These are phyloP conservation scores for Syngnathus rostellatus DNA, from an alignment of 2,797 vertebrate genomes.

Conservation along the genomic window DNA sequence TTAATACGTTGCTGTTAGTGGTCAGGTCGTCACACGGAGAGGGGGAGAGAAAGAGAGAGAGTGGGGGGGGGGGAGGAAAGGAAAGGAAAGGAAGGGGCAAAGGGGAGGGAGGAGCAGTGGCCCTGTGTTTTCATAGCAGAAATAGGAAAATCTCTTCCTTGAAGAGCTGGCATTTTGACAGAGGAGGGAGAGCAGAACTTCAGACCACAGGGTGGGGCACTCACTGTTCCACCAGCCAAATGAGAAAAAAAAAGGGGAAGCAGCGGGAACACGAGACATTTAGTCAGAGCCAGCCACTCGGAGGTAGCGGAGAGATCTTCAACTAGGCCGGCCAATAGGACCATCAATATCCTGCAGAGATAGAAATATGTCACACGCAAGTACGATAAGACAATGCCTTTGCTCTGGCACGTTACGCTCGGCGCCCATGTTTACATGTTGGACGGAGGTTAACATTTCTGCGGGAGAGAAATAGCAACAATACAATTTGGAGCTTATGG, in stretches of 20 bases:
- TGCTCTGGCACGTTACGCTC: constrained; percentile 13
- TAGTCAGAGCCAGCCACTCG: constrained; percentile 51
- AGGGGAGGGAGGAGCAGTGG: not conserved
- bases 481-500: not conserved
- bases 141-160: constrained; percentile 67
- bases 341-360: constrained; percentile 14
- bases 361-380: constrained; percentile 6
- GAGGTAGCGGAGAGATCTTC: constrained; percentile 60
- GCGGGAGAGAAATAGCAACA: not conserved
- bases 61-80: constrained; percentile 13
- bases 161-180: constrained; percentile 68
- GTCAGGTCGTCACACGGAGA: constrained; percentile 66
- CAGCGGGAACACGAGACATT: constrained; percentile 63
- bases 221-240: constrained; percentile 59
- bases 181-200: constrained; percentile 67
- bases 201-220: constrained; percentile 72
- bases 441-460: not conserved
- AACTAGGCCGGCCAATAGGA: constrained; percentile 49
- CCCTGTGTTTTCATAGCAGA: constrained; percentile 57
- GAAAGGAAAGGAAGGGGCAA: constrained; percentile 1
- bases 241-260: constrained; percentile 33
- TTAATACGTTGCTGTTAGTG: constrained; percentile 80
- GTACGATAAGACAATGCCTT: not conserved
- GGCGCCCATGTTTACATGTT: not conserved
- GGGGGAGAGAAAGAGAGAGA: constrained; percentile 5